Base-by-base conservation (phyloP, 2,113 vertebrate species). In the Verasper variegatus region DNA sequence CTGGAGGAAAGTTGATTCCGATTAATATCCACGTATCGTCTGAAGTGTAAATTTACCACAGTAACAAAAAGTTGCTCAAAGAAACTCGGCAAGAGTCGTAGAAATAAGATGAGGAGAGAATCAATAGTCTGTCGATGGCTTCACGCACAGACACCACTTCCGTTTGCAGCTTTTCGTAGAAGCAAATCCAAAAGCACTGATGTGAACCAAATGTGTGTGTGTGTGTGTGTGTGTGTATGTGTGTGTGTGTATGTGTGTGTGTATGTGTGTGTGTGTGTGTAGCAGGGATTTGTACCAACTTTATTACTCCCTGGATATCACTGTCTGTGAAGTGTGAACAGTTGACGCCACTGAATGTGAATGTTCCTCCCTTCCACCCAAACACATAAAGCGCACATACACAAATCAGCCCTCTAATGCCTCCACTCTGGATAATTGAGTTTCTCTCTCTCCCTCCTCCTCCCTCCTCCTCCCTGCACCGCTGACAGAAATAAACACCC, bases 371-470 rank as follows among this genome's bases (percentile, higher is more conserved):
- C 68, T 60, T 60, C 62, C 61, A 35, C 31, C 17, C 71, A n/a
- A 26, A 78, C 78, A 73, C 78, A 71, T 20, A 67, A 56, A 59
- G 31, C 56, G 65, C 68, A 47, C 71, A 56, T 2, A 40, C 67
- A 82, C 67, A 77, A 66, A 86, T 78, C 83, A 82, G 82, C 65
- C 47, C 52, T 84, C 68, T 82, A 82, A 87, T 79, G 76, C 79
- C 72, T 80, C 76, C 89, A 89, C 89, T 88, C 71, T 66, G 52
- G 71, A 80, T 88, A 91, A 91, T 91, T 86, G 89, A 84, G 85
- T 86, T 91, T 80, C 61, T 31, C 81, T 81, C 79, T 63, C 40
- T 63, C 42, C 23, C 79, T 13, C n/a, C 76, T 11, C n/a, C 31
- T 1, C 78, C 79, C 79, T 57, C 42, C 57, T 23, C 23, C 76